A percentile compares a stretch with the other conserved stretches of the same genome.
Conservation (phyloP, 2,113 vertebrate genomes). For the Dascyllus trimaculatus region DNA sequence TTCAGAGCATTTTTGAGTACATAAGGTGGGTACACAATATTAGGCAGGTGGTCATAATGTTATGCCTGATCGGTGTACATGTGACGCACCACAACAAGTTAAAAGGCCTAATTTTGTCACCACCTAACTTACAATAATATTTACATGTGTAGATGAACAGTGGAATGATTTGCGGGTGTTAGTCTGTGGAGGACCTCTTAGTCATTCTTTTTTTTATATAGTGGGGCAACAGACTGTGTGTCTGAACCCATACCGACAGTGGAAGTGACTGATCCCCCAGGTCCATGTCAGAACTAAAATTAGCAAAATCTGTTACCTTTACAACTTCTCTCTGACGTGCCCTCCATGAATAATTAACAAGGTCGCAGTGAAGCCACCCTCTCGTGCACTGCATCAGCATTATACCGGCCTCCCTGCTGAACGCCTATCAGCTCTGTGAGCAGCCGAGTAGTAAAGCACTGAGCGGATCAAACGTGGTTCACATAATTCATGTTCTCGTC, state of each 20-base stretch:
- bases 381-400: constrained; percentile 49
- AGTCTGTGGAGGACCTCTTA: neutral
- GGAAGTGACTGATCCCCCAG: constrained; percentile 20
- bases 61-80: neutral
- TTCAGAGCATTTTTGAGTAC: no score
- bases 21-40: no score
- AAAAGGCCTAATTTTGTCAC: neutral
- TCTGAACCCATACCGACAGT: neutral
- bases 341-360: constrained; percentile 79
- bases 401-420: constrained; percentile 28
- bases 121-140: neutral
- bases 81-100: neutral
- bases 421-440: constrained; percentile 19
- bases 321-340: constrained; percentile 54
- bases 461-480: constrained; percentile 20
- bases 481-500: constrained; percentile 27
- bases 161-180: neutral
- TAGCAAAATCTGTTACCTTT: constrained; percentile 64
- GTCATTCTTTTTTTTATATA: neutral
- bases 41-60: no score
- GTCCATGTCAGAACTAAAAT: constrained; percentile 52
- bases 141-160: neutral
- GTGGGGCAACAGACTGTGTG: neutral
- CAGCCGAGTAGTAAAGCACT: constrained; percentile 21
- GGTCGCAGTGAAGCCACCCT: constrained; percentile 55